Base-by-base conservation (phyloP, 2,797 vertebrate genomes). In the Rhinella marina region DNA sequence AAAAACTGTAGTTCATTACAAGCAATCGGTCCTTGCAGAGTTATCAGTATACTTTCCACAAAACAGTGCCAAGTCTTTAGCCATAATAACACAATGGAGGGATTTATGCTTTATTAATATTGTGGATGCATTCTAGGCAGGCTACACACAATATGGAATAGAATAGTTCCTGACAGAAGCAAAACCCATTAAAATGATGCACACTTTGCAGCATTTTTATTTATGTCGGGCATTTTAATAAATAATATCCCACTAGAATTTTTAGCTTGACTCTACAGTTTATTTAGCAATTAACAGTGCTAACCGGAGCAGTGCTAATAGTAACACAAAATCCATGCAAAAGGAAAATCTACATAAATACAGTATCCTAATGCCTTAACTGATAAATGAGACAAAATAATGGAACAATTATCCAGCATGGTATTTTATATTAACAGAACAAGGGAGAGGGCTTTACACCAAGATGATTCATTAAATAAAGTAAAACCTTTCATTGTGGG, bases 181-280 rank as follows among this genome's bases (percentile, higher is more conserved):
- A 85, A 81, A 88, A 75, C 32, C 87, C 84, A 75, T 88, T 85
- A 88, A 81, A 85, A 84, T 75, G 87, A 85, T 88, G 82, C 82
- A 88, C 57, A 59, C 77, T 85, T 81, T 80, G 82, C 77, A 85
- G 85, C 66, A 85, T 81, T 84, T 85, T 81, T 85, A 85, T 88
- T 85, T 73, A 79, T 73, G 56, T 64, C 66, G 70, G 64, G 17
- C 82, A 85, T 84, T 85, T 88, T 85, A 88, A 88, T 85, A 85
- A 85, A 80, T 88, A 79, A 80, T 59, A 88, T 68, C 62, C 68
- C 73, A 50, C 32, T 72, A 59, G 81, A 78, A 84, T 79, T 59
- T 77, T 79, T 48, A 79, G 81, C 75, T 21, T 41, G 48, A 66
- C 54, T 27, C 52, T 72, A 70, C 72, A 62, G 61, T 88, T 84